Conservation (phyloP, 92 coral and sea anemone species). For the Heliopora coerulea region DNA sequence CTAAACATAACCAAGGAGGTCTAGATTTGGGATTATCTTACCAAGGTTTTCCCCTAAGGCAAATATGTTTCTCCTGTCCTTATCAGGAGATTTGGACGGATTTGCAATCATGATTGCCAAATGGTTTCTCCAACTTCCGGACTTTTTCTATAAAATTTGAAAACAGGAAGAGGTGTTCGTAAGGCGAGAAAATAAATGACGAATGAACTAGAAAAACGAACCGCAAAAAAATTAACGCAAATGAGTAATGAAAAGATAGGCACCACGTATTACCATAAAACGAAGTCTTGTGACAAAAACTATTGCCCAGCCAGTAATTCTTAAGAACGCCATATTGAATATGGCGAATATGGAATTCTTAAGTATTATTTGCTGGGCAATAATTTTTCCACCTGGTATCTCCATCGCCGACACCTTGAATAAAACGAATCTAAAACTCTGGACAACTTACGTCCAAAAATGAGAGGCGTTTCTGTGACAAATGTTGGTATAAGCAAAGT, state of each 20-base stretch:
- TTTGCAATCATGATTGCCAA: conserved; percentile 91
- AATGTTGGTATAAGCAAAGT: conserved; percentile 67
- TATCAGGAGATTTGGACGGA: conserved; percentile 71
- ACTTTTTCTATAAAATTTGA: conserved; percentile 35
- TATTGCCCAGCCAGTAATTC: too few relatives aligned
- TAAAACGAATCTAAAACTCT: too few relatives aligned
- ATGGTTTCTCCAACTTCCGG: conserved; percentile 76
- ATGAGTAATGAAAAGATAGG: too few relatives aligned
- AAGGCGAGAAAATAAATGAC: conserved; percentile 6
- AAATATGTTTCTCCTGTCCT: conserved; percentile 57
- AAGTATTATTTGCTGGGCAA: too few relatives aligned
- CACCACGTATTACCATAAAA: too few relatives aligned
- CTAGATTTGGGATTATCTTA: conserved; percentile 39
- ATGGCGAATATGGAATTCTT: too few relatives aligned
- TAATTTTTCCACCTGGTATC: too few relatives aligned
- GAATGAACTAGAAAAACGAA: background rate
- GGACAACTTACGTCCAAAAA: conserved; percentile 37
- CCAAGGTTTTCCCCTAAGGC: conserved; percentile 74
- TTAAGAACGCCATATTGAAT: too few relatives aligned
- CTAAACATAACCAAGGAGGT: too few relatives aligned
- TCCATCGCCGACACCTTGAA: too few relatives aligned
- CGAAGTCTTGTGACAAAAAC: too few relatives aligned
- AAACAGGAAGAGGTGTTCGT: conserved; percentile 3
- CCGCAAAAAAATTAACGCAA: too few relatives aligned
- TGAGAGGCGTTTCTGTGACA: conserved; percentile 61